These are phyloP conservation scores for Peromyscus nudipes DNA, from an alignment of 2,797 vertebrate species.

Conservation along the genomic window DNA sequence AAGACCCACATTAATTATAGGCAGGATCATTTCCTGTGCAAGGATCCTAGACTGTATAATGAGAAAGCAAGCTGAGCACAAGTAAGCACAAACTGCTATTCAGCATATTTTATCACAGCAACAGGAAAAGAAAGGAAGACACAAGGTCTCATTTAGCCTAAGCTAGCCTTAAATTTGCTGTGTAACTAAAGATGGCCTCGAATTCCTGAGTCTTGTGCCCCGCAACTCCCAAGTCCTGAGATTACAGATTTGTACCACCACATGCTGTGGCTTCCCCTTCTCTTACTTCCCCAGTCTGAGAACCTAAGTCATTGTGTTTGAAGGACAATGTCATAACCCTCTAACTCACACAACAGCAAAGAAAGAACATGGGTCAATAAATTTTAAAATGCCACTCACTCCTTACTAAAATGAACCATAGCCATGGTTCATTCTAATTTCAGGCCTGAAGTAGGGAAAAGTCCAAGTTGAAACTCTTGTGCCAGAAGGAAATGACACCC, in stretches of 20 bases:
- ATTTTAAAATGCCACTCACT: conserved; percentile 29
- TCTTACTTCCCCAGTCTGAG: not conserved
- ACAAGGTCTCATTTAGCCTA: not conserved
- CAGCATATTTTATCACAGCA: not conserved
- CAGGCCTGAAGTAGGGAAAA: not conserved
- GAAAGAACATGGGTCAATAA: not conserved
- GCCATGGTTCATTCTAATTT: not conserved
- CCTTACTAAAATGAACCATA: not conserved
- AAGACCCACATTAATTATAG: not conserved
- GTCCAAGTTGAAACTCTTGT: not conserved
- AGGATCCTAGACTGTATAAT: not conserved
- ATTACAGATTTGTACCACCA: not conserved
- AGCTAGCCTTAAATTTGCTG: not conserved
- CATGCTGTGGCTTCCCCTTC: not conserved
- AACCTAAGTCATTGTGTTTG: not conserved
- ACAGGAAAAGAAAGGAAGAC: not conserved
- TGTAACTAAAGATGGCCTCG: not conserved
- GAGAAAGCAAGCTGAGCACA: not conserved
- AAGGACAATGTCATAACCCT: not conserved
- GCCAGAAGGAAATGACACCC: not conserved
- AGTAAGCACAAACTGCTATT: not conserved
- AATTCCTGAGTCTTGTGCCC: not conserved
- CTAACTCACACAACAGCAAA: not conserved
- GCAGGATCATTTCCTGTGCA: too few species aligned
- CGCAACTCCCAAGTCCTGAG: not conserved